Evolutionary conservation across 2,113 vertebrate genomes (phyloP).

Genomic region (Pomatostomus ruficeps): DNA sequence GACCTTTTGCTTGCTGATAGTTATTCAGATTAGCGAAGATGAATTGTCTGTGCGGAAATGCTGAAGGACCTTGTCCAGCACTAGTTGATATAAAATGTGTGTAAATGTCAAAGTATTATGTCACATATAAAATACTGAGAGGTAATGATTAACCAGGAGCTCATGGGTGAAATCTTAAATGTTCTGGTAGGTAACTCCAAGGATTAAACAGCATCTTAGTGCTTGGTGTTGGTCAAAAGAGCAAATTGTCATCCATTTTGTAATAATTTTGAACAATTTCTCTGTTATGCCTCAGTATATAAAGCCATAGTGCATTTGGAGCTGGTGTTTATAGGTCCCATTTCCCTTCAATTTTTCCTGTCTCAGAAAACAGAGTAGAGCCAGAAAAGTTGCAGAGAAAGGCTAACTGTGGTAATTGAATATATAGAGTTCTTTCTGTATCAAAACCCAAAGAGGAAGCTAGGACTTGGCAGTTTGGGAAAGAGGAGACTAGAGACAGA

Average conservation of each 20-base stretch:
- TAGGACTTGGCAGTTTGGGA: background rate
- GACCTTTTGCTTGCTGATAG: background rate
- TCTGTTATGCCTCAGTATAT: background rate
- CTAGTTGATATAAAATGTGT: background rate
- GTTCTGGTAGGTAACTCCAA: background rate
- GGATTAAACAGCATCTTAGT: background rate
- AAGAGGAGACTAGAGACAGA: background rate
- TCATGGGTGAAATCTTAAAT: background rate
- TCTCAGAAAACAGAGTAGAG: background rate
- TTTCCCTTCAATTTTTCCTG: background rate
- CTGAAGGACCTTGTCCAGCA: background rate
- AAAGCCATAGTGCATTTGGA: background rate
- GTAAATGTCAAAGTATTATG: background rate
- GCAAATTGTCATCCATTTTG: background rate
- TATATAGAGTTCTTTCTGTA: background rate
- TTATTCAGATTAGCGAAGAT: background rate
- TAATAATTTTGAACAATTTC: background rate
- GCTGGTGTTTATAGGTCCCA: background rate
- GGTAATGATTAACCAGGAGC: background rate
- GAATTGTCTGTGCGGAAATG: background rate
- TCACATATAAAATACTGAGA: background rate
- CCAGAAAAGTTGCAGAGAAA: background rate
- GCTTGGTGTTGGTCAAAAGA: background rate
- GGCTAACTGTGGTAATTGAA: background rate
- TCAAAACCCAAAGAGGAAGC: background rate